A percentile compares a stretch with the other conserved stretches of the same genome.
Conservation (phyloP, 2,113 vertebrate species). For the Raphicerus campestris region DNA sequence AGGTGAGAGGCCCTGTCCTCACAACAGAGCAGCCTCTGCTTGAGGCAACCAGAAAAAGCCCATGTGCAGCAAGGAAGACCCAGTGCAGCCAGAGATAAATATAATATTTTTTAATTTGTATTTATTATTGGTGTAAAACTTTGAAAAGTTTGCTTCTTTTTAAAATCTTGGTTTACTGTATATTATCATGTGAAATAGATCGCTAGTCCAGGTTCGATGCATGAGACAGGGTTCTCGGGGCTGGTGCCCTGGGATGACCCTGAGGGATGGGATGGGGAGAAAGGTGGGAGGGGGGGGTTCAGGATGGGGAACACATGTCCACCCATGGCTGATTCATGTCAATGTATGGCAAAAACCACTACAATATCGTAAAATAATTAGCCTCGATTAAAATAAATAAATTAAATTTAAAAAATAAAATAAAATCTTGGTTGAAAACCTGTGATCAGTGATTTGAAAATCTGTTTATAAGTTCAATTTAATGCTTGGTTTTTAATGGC, state of each 20-base stretch:
- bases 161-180: background rate
- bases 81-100: background rate
- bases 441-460: background rate
- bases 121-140: background rate
- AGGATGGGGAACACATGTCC: background rate
- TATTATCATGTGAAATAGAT: background rate
- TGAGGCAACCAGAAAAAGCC: background rate
- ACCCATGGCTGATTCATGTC: background rate
- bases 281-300: accelerated
- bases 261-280: background rate
- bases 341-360: background rate
- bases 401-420: background rate
- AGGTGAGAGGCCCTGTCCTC: background rate
- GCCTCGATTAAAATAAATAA: background rate
- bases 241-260: background rate
- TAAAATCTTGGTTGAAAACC: background rate
- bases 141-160: background rate
- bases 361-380: background rate
- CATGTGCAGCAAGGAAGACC: background rate
- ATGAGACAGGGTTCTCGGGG: background rate
- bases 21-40: background rate
- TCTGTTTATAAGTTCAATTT: background rate
- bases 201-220: background rate
- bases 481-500: background rate
- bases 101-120: background rate